These are phyloP conservation scores for Cheirogaleus major DNA, from an alignment of 2,797 vertebrate genomes.

Conservation along the genomic window DNA sequence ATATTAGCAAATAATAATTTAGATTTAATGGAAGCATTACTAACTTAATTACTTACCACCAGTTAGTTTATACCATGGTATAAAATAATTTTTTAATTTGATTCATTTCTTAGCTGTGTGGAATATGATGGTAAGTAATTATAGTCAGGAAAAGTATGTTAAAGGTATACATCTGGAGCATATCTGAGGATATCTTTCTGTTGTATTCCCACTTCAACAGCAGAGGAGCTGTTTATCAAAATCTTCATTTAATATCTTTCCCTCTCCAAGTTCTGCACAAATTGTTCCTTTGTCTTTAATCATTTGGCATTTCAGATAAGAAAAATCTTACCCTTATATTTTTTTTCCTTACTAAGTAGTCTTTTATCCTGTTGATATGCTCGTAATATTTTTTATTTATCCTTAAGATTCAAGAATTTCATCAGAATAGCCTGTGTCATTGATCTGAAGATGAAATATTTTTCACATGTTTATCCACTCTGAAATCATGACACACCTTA, in stretches of 20 bases:
- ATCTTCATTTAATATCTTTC: background rate
- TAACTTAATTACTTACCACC: background rate
- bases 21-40: background rate
- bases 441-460: background rate
- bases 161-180: background rate
- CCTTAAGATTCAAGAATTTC: constrained; percentile 22
- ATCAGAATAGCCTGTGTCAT: background rate
- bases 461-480: background rate
- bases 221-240: background rate
- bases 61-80: background rate
- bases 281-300: background rate
- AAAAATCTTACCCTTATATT: background rate
- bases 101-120: background rate
- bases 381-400: background rate
- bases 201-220: background rate
- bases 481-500: background rate
- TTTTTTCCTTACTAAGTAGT: background rate
- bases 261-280: background rate
- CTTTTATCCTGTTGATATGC: background rate
- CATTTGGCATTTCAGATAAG: background rate
- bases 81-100: background rate
- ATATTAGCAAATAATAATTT: background rate
- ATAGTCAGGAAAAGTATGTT: background rate
- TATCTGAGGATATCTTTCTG: background rate
- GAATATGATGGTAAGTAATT: background rate